Conservation (phyloP, 2,888 invertebrate genomes). For the Sympetrum striolatum region DNA sequence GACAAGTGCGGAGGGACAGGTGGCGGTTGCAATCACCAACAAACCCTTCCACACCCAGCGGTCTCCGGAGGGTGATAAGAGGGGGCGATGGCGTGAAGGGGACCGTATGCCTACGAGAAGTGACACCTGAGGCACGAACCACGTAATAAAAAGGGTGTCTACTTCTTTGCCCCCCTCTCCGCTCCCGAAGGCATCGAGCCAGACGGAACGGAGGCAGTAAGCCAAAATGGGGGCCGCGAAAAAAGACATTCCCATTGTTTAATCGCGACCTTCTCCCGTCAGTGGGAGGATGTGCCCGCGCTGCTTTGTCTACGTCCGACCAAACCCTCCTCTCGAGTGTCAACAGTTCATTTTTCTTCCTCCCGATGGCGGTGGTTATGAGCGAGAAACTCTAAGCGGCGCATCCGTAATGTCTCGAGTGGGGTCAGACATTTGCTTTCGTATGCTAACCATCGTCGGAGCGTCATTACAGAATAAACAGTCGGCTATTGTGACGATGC, state of each 20-base stretch:
- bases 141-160: neutral
- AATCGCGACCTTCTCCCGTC: neutral
- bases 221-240: constrained; percentile 26
- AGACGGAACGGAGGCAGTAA: neutral
- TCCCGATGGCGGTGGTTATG: neutral
- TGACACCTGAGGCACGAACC: neutral
- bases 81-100: neutral
- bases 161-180: neutral
- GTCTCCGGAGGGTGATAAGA: neutral
- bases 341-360: constrained; percentile 18
- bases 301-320: constrained; percentile 9
- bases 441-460: neutral
- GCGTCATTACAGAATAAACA: too few species aligned
- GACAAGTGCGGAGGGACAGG: neutral
- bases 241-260: constrained; percentile 26
- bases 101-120: neutral
- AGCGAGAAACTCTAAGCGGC: neutral
- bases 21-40: neutral
- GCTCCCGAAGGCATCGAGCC: neutral
- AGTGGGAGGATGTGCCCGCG: constrained; percentile 20
- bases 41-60: neutral
- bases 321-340: constrained; percentile 8
- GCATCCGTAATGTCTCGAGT: neutral
- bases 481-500: too few species aligned
- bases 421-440: neutral